These are phyloP conservation scores for Cephus spinipes DNA, from an alignment of 2,888 invertebrate species.

Conservation along the genomic window DNA sequence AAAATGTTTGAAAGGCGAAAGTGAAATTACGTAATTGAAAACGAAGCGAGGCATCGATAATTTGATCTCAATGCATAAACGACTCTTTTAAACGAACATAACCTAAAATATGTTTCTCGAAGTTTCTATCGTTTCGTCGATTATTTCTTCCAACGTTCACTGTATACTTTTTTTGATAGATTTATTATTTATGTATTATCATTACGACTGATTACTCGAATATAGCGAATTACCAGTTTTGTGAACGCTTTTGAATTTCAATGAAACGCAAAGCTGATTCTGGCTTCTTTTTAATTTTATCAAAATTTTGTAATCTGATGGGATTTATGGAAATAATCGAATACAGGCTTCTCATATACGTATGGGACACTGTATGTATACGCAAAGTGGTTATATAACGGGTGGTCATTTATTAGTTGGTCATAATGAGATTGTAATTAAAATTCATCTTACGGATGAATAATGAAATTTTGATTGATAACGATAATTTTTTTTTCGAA, in stretches of 20 bases:
- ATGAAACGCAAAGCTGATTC: neutral
- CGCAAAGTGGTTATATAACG: neutral
- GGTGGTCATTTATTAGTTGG: neutral
- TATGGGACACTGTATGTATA: neutral
- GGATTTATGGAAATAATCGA: neutral
- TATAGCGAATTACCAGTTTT: neutral
- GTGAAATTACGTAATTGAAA: neutral
- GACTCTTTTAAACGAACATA: neutral
- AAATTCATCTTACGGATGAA: neutral
- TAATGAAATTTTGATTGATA: neutral
- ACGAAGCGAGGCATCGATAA: neutral
- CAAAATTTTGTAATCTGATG: too few species aligned
- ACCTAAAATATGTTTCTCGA: neutral
- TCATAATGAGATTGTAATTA: neutral
- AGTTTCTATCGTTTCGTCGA: neutral
- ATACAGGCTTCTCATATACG: neutral
- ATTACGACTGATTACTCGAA: neutral
- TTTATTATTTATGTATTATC: neutral
- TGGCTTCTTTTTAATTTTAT: neutral
- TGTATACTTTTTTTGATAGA: neutral
- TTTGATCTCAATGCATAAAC: neutral
- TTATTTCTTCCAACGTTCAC: neutral
- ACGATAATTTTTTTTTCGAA: neutral
- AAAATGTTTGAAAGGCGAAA: neutral
- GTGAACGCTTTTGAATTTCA: too few species aligned